A percentile compares a stretch with the other conserved stretches of the same genome.
Evolutionary conservation across 2,888 invertebrate species (phyloP).

Genomic region (Polietes domitor): DNA sequence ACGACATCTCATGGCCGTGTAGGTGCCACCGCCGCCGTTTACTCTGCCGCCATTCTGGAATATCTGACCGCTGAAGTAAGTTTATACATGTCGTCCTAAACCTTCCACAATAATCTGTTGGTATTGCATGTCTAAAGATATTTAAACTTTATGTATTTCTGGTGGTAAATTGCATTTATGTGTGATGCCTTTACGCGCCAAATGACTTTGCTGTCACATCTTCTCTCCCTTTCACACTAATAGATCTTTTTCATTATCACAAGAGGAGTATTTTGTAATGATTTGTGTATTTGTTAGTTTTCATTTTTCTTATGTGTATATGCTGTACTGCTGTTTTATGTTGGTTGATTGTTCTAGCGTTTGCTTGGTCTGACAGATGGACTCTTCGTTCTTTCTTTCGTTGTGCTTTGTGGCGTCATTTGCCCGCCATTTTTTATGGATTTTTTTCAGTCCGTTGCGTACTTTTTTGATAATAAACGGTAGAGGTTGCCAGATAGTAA

Average conservation of each 20-base stretch:
- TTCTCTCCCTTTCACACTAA: conserved; percentile 51
- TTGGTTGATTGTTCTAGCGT: not conserved
- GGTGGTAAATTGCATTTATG: too few relatives aligned
- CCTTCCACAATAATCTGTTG: not conserved
- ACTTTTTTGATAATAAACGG: not conserved
- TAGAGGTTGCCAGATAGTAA: conserved; percentile 25
- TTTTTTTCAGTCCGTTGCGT: conserved; percentile 30
- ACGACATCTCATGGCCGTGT: conserved; percentile 99
- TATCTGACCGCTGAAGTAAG: conserved; percentile 99
- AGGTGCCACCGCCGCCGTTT: conserved; percentile 99
- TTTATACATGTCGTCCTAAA: conserved; percentile 10
- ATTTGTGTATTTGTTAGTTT: conserved; percentile 46
- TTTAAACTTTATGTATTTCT: conserved; percentile 30
- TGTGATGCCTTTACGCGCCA: conserved; percentile 61
- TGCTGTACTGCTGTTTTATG: conserved; percentile 64
- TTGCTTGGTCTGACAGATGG: conserved; percentile 52
- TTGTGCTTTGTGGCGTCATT: conserved; percentile 72
- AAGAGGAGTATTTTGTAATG: conserved; percentile 39
- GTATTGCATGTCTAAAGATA: not conserved
- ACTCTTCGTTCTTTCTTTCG: conserved; percentile 51
- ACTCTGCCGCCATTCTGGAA: conserved; percentile 99
- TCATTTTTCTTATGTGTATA: conserved; percentile 61
- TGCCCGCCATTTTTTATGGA: conserved; percentile 73
- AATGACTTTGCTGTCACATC: conserved; percentile 55
- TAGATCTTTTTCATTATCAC: not conserved